Base-by-base conservation (phyloP, 35 echinoderm and acorn worm genomes). In the Apostichopus japonicus region DNA sequence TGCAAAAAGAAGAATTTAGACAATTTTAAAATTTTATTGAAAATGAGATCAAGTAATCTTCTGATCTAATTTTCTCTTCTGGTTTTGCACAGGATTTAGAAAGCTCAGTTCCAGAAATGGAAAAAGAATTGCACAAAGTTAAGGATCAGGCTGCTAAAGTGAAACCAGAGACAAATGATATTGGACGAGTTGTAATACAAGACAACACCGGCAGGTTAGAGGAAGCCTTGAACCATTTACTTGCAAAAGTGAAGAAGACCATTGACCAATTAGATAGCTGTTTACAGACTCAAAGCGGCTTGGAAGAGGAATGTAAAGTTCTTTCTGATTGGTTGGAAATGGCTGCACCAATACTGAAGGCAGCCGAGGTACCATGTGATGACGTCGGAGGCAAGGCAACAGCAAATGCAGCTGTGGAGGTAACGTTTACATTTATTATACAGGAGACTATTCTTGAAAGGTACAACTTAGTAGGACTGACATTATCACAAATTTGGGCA, bases 121-220 rank as follows among this genome's bases (percentile, higher is more conserved):
- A 56, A 56, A 55, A 54, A 22, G 15, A 83, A 15, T 56, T 83
- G 53, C 9, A 55, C 17, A 54, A 54, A 55, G 52, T 27, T 83
- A 83, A 83, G 52, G 33, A 13, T 22, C 80, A 83, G 52, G 52
- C 80, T 16, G 80, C 23, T 9, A 83, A 83, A 56, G 80, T 83
- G 52, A 21, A 55, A 53, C 80, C 80, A 21, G 80, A 83, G 21
- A 83, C 80, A 83, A 21, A 14, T 83, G 33, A 83, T 17, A 53
- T 10, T 55, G 80, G 80, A 15, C 54, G 55, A 23, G 17, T 6
- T 55, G 13, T 19, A 55, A 83, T 83, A 83, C 80, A 83, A 56
- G 52, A 53, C 17, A 55, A 53, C 7, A 55, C 14, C 2, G 80
- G 56, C 14, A 54, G 80, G 21, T 56, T 83, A 21, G 51, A 83